A percentile compares a stretch with the other conserved stretches of the same genome.
Evolutionary conservation across 2,797 vertebrate species (phyloP).

Genomic region (Pangasius sanitwongsei): DNA sequence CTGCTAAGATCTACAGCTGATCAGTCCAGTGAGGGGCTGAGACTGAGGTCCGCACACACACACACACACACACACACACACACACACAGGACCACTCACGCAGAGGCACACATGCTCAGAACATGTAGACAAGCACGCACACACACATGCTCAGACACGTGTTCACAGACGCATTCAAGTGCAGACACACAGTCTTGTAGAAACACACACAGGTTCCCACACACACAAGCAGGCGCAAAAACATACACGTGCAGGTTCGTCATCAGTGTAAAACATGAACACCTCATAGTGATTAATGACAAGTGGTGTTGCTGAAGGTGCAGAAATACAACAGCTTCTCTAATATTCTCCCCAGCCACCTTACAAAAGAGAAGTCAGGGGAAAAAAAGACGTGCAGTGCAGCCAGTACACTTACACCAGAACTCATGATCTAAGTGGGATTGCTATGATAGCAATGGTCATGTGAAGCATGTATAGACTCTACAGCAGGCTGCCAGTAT

Average conservation of each 20-base stretch:
- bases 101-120: neutral
- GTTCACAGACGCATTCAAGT: no score
- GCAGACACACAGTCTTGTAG: neutral
- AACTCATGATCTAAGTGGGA: neutral
- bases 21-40: neutral
- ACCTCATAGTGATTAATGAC: neutral
- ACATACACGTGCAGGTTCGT: neutral
- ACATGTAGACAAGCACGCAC: neutral
- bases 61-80: no score
- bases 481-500: neutral
- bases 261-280: neutral
- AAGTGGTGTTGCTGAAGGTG: neutral
- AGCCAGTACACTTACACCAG: neutral
- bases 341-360: neutral
- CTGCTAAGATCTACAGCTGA: conserved; percentile 56
- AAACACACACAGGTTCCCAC: neutral
- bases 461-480: neutral
- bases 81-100: neutral
- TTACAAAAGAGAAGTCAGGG: neutral
- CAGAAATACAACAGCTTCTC: neutral
- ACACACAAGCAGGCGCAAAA: neutral
- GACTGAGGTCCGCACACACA: conserved; percentile 57
- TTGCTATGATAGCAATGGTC: neutral
- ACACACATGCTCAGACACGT: neutral
- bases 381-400: neutral